Evolutionary conservation across 2,888 invertebrate species (phyloP).

Genomic region (Parnassius mnemosyne): DNA sequence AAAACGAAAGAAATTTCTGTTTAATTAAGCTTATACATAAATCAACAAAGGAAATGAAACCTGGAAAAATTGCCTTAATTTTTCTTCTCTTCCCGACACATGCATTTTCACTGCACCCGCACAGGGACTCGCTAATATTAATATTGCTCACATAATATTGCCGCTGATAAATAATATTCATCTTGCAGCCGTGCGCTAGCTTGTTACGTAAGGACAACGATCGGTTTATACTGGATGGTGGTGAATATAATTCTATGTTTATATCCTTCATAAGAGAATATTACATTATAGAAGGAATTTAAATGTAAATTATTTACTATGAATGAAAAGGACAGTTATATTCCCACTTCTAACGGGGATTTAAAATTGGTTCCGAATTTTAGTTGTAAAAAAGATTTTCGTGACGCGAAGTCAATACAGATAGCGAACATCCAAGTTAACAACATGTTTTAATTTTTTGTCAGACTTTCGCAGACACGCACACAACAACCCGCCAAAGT

Average conservation of each 20-base stretch:
- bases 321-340: too few species aligned
- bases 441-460: too few species aligned
- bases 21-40: not conserved
- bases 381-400: too few species aligned
- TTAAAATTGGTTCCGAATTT: too few species aligned
- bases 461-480: too few species aligned
- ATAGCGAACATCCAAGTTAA: too few species aligned
- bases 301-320: too few species aligned
- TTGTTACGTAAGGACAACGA: conserved; percentile 25
- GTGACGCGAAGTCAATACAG: too few species aligned
- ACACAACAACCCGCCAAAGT: too few species aligned
- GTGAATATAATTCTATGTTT: not conserved
- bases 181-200: conserved; percentile 18
- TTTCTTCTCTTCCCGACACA: conserved; percentile 18
- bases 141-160: conserved; percentile 26
- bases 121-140: conserved; percentile 21
- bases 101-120: conserved; percentile 14
- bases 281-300: too few species aligned
- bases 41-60: conserved; percentile 14
- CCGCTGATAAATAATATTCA: conserved; percentile 29
- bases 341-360: too few species aligned
- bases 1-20: too few species aligned
- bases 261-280: not conserved
- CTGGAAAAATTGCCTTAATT: conserved; percentile 22
- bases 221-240: conserved; percentile 9